A percentile compares a stretch with the other conserved stretches of the same genome.
These are phyloP conservation scores for Hyalella azteca DNA, from an alignment of 2,888 invertebrate species.

Conservation along the genomic window DNA sequence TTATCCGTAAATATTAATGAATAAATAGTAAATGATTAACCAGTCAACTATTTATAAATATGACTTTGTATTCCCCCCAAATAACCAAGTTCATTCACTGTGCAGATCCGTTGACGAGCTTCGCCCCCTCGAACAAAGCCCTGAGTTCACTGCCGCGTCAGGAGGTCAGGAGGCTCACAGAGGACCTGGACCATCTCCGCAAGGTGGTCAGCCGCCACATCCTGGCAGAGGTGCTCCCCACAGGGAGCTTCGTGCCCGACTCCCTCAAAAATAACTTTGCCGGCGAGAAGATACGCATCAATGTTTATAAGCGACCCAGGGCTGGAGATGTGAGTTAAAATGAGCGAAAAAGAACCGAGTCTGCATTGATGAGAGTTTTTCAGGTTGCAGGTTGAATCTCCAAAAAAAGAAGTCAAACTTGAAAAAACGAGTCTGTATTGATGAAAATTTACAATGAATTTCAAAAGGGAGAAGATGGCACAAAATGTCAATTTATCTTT, in stretches of 20 bases:
- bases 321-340: not conserved
- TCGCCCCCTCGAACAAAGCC: conserved; percentile 32
- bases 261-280: not conserved
- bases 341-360: too few relatives aligned
- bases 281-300: not conserved
- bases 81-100: not conserved
- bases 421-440: too few relatives aligned
- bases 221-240: not conserved
- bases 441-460: too few relatives aligned
- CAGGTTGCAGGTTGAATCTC: too few relatives aligned
- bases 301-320: conserved; percentile 9
- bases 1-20: not conserved
- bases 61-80: too few relatives aligned
- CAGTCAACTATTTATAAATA: too few relatives aligned
- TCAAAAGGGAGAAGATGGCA: too few relatives aligned
- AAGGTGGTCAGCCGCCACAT: not conserved
- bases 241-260: not conserved
- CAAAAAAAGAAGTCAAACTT: too few relatives aligned
- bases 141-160: not conserved
- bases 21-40: not conserved
- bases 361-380: too few relatives aligned
- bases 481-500: too few relatives aligned
- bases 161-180: not conserved
- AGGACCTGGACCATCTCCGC: not conserved
- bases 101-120: conserved; percentile 4